Conservation (phyloP, 2,888 invertebrate species). For the Hirtodrosophila confusa region DNA sequence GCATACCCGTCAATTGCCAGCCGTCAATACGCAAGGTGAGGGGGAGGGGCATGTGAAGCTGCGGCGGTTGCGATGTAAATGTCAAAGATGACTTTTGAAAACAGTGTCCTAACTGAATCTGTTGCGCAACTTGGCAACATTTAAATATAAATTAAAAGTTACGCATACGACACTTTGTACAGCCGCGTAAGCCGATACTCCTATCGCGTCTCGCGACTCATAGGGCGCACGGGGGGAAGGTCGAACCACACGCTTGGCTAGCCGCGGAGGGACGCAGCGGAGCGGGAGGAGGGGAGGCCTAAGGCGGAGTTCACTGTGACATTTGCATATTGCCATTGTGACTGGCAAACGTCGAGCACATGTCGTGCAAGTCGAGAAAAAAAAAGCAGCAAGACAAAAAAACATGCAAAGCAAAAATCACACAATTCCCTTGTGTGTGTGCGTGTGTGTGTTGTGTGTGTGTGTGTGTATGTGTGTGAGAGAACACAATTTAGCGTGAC, state of each 20-base stretch:
- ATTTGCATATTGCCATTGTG: constrained; percentile 71
- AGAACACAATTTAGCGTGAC: constrained; percentile 57
- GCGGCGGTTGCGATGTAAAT: constrained; percentile 8
- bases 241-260: neutral
- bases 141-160: constrained; percentile 76
- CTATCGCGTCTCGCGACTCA: neutral
- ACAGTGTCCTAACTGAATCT: constrained; percentile 38
- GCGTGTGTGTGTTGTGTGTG: constrained; percentile 6
- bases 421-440: constrained; percentile 6
- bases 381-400: constrained; percentile 5
- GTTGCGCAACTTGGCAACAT: constrained; percentile 52
- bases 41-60: too few species aligned
- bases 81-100: constrained; percentile 40
- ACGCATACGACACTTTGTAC: constrained; percentile 62
- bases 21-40: too few species aligned
- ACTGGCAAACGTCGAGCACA: constrained; percentile 41
- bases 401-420: constrained; percentile 13
- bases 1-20: too few species aligned
- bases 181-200: constrained; percentile 18
- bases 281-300: neutral
- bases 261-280: neutral
- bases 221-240: too few species aligned
- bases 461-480: constrained; percentile 18
- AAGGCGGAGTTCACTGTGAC: constrained; percentile 26
- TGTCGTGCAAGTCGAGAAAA: constrained; percentile 36